Base-by-base conservation (phyloP, 2,113 vertebrate species). In the Strix aluco region DNA sequence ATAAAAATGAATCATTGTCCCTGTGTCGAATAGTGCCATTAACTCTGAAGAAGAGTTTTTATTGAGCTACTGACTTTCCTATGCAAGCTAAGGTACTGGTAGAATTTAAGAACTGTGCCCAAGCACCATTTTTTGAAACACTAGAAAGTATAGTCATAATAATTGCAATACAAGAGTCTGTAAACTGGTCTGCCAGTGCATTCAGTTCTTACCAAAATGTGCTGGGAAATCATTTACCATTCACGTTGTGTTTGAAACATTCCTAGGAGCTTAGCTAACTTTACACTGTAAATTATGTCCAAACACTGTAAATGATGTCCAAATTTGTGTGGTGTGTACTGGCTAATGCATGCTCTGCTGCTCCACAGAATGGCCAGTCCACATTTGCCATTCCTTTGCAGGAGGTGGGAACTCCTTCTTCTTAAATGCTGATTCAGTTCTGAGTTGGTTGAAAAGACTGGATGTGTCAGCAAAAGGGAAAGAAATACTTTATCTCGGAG, bases 41-140 rank as follows among this genome's bases (percentile, higher is more conserved):
- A 89, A 77, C 38, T 44, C 25, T 71, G n/a, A 78, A 81, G 42
- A 59, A 77, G 18, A 51, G 17, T 26, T 90, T 85, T 78, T 66
- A 59, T 18, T 90, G 71, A 80, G 81, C 44, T 88, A 36, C 54
- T 83, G 15, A 36, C 25, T 34, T 83, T 27, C 8, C 7, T 81
- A 7, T 54, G 65, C 89, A 74, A 71, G 9, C 19, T 74, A 63
- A 54, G 40, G n/a, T 55, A 32, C 42, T 88, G 38, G 34, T 77
- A 55, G 49, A 8, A 1, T 80, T 92, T 79, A 82, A 87, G 46
- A 65, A 34, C 36, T 77, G 11, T 74, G 69, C 54, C 32, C 49
- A 88, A 92, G 47, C 5, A 81, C 6, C 23, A 71, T 52, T 94
- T 95, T 83, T 86, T 74, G 23, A 89, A 95, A 81, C 8, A 49